Evolutionary conservation across 1,140 invertebrate species (phyloP).

Genomic region (Camponotus floridanus): DNA sequence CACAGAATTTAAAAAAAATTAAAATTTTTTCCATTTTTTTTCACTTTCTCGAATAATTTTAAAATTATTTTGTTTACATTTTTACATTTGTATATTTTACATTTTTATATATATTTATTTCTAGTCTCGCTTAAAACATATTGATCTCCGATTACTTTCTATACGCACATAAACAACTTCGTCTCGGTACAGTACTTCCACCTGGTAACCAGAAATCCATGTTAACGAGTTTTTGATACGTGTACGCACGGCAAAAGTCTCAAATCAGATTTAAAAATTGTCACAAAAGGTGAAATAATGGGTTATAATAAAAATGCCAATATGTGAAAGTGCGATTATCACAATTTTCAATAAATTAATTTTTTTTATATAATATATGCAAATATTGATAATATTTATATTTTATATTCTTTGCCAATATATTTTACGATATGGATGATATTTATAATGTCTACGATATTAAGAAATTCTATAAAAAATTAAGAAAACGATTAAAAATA

Average conservation of each 20-base stretch:
- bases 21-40: too few relatives aligned
- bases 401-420: neutral
- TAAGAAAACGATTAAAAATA: neutral
- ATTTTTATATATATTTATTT: neutral
- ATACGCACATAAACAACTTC: conserved; percentile 16
- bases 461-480: neutral
- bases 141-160: neutral
- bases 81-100: neutral
- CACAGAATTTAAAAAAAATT: too few relatives aligned
- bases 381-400: neutral
- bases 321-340: neutral
- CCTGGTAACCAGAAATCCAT: conserved; percentile 34
- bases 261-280: conserved; percentile 16
- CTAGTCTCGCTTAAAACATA: neutral
- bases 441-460: neutral
- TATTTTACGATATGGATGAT: neutral
- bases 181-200: conserved; percentile 14
- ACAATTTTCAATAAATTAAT: conserved; percentile 24
- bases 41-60: neutral
- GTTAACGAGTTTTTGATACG: neutral
- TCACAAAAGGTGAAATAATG: conserved; percentile 22
- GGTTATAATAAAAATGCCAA: conserved; percentile 5
- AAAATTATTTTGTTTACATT: neutral
- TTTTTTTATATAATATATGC: neutral
- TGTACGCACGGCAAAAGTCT: neutral